Evolutionary conservation across 2,113 vertebrate species (phyloP).

Genomic region (Pagrus major): DNA sequence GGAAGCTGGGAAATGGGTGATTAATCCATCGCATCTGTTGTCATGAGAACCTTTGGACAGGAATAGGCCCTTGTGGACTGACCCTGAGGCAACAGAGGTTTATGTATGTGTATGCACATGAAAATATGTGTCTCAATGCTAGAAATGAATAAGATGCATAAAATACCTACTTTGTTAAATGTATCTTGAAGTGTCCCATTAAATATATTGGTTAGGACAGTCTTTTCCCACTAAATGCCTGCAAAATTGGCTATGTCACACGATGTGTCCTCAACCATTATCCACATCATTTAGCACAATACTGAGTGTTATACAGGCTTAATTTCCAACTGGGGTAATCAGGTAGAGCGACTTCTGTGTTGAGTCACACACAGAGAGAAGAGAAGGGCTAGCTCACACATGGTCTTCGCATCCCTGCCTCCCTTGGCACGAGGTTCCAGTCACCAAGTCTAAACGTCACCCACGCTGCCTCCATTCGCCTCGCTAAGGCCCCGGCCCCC

Average conservation of each 20-base stretch:
- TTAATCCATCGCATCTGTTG: constrained; percentile 69
- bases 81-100: constrained; percentile 22
- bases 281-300: background rate
- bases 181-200: background rate
- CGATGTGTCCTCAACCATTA: constrained; percentile 7
- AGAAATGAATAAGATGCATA: constrained; percentile 1
- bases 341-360: constrained; percentile 80
- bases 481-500: constrained; percentile 67
- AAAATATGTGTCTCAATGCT: constrained; percentile 23
- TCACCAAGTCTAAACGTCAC: constrained; percentile 85
- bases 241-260: background rate
- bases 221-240: background rate
- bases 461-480: constrained; percentile 63
- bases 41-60: constrained; percentile 64
- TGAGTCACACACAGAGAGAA: constrained; percentile 68
- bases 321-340: constrained; percentile 66
- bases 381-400: constrained; percentile 80
- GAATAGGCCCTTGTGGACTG: constrained; percentile 36
- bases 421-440: constrained; percentile 79
- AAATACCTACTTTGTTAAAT: background rate
- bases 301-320: constrained; percentile 60
- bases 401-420: constrained; percentile 59
- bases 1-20: constrained; percentile 71
- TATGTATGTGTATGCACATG: background rate
- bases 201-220: background rate